Evolutionary conservation across 2,797 vertebrate genomes (phyloP).

Genomic region (Phoxinus dragarum): DNA sequence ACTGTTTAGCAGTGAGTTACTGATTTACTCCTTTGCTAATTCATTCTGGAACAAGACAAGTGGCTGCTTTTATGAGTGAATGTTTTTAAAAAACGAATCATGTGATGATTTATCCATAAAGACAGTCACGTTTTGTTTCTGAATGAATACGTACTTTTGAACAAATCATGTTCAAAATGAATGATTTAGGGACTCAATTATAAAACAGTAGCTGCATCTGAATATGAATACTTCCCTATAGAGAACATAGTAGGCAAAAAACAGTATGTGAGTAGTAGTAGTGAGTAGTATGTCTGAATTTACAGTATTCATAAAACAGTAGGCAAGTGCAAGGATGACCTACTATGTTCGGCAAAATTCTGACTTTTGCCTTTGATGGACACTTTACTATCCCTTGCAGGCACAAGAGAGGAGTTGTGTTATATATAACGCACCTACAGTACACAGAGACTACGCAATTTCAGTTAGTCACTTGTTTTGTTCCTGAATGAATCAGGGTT

Average conservation of each 20-base stretch:
- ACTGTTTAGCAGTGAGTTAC: not conserved
- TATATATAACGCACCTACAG: not conserved
- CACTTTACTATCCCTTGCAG: not conserved
- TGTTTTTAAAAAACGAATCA: not conserved
- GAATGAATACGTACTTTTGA: not conserved
- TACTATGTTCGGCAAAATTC: not conserved
- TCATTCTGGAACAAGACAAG: not conserved
- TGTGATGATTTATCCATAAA: not conserved
- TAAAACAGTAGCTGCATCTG: not conserved
- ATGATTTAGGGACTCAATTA: not conserved
- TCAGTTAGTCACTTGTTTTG: not conserved
- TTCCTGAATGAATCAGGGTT: not conserved
- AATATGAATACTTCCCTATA: not conserved
- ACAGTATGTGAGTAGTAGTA: not conserved
- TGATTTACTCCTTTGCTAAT: not conserved
- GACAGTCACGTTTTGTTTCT: not conserved
- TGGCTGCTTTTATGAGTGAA: not conserved
- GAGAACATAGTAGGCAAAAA: not conserved
- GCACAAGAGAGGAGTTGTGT: not conserved
- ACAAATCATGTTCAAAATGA: not conserved
- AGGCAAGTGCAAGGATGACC: not conserved
- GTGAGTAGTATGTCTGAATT: not conserved
- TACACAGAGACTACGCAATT: not conserved
- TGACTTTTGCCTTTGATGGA: not conserved
- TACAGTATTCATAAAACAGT: not conserved